Base-by-base conservation (phyloP, 23 tunicate genomes). In the Halocynthia roretzi region DNA sequence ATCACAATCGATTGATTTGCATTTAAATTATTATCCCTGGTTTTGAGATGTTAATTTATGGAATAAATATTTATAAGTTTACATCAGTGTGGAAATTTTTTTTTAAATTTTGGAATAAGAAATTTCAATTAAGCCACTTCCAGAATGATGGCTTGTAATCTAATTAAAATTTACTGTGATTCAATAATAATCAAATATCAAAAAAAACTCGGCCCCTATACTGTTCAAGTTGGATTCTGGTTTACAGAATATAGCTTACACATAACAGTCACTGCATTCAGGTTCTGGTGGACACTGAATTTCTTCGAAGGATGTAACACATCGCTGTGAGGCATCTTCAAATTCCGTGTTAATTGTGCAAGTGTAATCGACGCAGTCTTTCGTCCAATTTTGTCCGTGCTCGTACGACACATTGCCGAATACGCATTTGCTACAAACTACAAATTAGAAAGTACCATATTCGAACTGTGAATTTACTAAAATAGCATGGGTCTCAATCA, bases 381-480 rank as follows among this genome's bases (percentile, higher is more conserved):
- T 68, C 5, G 87, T 83, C 87, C 87, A 83, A 5, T 54, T 83
- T 9, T 70, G 61, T 17, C 87, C 87, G 11, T 70, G 76, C 7
- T 76, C 61, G 76, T 83, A 83, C 7, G 71, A 70, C 58, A 54
- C 55, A 6, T 77, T 82, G 65, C 6, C 82, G 67, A 83, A 83
- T 17, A 56, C 51, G 55, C 87, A 83, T 8, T 77, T 80, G 44
- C 19, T 49, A 71, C 87, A 83, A 7, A 20, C 86, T 82, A 51
- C 31, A 78, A 57, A 15, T 12, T 44, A 48, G 23, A 12, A 12
- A 19, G 4, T 11, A 12, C 2, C 15, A 2, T 2, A 14, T 12
- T 48, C 4, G 4, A 72, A 44, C 15, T 19, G 5, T 72, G 66
- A 15, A 50, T 72, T 10, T 40, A 72, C 23, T 50, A 50, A 15